These are phyloP conservation scores for Verasper variegatus DNA, from an alignment of 2,113 vertebrate genomes.

Conservation along the genomic window DNA sequence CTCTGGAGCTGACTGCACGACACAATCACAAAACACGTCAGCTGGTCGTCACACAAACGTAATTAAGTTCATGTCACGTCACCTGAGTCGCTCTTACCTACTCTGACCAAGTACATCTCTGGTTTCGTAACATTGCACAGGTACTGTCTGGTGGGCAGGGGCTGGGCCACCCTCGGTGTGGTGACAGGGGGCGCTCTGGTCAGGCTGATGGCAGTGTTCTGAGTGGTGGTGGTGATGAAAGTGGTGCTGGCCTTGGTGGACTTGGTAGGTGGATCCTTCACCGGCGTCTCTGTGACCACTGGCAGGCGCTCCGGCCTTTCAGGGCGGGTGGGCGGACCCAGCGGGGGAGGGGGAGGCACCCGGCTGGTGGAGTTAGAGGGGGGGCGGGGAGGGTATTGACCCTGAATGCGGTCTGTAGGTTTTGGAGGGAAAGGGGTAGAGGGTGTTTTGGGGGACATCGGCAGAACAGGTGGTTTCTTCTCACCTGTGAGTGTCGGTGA, in stretches of 20 bases:
- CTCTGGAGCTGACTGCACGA: constrained; percentile 77
- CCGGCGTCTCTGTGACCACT: constrained; percentile 42
- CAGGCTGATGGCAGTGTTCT: constrained; percentile 64
- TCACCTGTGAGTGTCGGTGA: constrained; percentile 44
- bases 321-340: constrained; percentile 42
- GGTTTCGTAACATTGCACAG: constrained; percentile 81
- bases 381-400: constrained; percentile 30
- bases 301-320: constrained; percentile 49
- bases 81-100: constrained; percentile 70
- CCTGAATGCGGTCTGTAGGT: constrained; percentile 41
- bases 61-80: neutral
- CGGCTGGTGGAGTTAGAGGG: constrained; percentile 66
- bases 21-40: neutral
- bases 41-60: neutral
- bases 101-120: constrained; percentile 83
- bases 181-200: constrained; percentile 71
- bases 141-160: constrained; percentile 72
- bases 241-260: constrained; percentile 6
- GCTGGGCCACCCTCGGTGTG: constrained; percentile 69
- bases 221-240: constrained; percentile 38
- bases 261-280: constrained; percentile 20
- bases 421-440: constrained; percentile 27
- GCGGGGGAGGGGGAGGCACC: constrained; percentile 53
- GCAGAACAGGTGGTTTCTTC: constrained; percentile 13
- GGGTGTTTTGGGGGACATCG: constrained; percentile 26